phyloP scores from a whole-genome alignment of 1,140 invertebrate genomes.

The Dendrolimus kikuchii region DNA sequence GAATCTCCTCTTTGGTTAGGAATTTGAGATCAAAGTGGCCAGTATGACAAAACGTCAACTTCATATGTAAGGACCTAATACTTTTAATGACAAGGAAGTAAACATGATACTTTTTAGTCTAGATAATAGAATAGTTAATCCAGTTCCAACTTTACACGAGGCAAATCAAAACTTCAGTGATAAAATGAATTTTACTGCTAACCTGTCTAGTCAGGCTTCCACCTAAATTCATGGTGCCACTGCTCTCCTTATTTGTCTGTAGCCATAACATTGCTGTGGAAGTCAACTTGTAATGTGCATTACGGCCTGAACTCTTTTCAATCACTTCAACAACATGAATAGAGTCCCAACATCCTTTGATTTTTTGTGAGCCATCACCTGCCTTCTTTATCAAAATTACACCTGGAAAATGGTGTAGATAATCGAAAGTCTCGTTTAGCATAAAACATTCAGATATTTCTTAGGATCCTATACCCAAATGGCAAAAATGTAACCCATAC shows the following conservation, averaged over 20 bases:
- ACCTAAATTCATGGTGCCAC: constrained; percentile 98
- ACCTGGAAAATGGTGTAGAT: constrained; percentile 70
- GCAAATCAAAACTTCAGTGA: background rate
- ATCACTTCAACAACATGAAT: constrained; percentile 99
- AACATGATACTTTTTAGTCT: too few relatives aligned
- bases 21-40: too few relatives aligned
- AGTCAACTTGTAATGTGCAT: constrained; percentile 98
- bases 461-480: too few relatives aligned
- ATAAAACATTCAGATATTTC: too few relatives aligned
- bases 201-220: constrained; percentile 98
- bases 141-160: too few relatives aligned
- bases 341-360: constrained; percentile 99
- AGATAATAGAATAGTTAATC: too few relatives aligned
- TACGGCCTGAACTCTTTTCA: constrained; percentile 94
- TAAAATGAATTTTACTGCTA: constrained; percentile 1
- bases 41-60: too few relatives aligned
- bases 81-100: too few relatives aligned
- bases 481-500: too few relatives aligned
- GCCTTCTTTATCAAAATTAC: constrained; percentile 99
- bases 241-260: constrained; percentile 96
- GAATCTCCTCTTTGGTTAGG: too few relatives aligned
- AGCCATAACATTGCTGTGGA: constrained; percentile 99
- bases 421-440: too few relatives aligned
- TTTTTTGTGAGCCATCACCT: constrained; percentile 95
- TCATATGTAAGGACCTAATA: too few relatives aligned